phyloP scores from a whole-genome alignment of 2,888 invertebrate genomes.

The Hydriomena furcata region DNA sequence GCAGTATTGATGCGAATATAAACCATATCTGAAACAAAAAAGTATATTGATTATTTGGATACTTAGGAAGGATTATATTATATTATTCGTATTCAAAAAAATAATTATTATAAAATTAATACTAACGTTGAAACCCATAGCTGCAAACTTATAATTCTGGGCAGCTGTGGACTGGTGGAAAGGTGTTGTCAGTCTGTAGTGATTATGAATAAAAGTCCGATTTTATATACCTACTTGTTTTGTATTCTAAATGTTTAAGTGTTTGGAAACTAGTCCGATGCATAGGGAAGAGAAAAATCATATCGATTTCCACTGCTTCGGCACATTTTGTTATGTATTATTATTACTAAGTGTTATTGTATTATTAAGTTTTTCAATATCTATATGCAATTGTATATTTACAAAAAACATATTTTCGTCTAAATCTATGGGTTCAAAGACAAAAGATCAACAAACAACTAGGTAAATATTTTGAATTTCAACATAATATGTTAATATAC shows the following conservation, averaged over 20 bases:
- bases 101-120: neutral
- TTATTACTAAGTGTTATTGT: too few species aligned
- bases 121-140: constrained; percentile 58
- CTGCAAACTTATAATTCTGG: constrained; percentile 40
- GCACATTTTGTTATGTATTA: too few species aligned
- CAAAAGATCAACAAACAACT: too few species aligned
- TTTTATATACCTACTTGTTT: constrained; percentile 65
- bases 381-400: too few species aligned
- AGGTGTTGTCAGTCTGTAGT: constrained; percentile 50
- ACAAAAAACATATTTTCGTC: too few species aligned
- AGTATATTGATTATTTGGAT: too few species aligned
- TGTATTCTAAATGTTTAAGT: constrained; percentile 51
- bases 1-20: constrained; percentile 41
- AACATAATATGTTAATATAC: too few species aligned
- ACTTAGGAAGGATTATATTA: too few species aligned
- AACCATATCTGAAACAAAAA: constrained; percentile 53
- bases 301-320: too few species aligned
- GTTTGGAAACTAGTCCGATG: constrained; percentile 48
- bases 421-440: too few species aligned
- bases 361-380: too few species aligned
- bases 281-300: constrained; percentile 37
- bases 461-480: too few species aligned
- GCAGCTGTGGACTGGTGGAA: constrained; percentile 45
- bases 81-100: neutral
- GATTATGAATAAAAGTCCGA: constrained; percentile 47